A percentile compares a stretch with the other conserved stretches of the same genome.
These are phyloP conservation scores for Drosophila melanica DNA, from an alignment of 1,140 invertebrate genomes.

Conservation along the genomic window DNA sequence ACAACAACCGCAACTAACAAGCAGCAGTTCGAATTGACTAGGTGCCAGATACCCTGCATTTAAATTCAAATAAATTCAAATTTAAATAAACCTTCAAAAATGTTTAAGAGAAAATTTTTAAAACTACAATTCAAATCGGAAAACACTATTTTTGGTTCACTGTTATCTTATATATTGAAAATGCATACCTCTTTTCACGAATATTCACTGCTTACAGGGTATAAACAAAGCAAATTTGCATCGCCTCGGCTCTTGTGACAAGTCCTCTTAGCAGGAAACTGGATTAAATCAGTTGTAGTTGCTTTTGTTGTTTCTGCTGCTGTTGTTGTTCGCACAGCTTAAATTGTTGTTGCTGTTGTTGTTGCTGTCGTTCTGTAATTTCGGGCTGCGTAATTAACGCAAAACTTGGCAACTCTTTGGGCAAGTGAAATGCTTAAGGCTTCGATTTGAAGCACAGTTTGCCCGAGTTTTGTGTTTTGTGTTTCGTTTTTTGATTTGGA, in stretches of 20 bases:
- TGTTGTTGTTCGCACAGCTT: not conserved
- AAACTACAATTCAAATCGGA: no score
- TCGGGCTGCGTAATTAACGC: conserved; percentile 34
- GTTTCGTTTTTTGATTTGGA: conserved; percentile 11
- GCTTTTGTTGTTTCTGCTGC: not conserved
- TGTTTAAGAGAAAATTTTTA: no score
- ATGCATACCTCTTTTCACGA: not conserved
- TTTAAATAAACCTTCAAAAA: no score
- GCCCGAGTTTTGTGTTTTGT: conserved; percentile 27
- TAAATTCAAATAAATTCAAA: no score
- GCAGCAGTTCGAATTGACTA: no score
- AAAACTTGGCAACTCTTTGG: conserved; percentile 33
- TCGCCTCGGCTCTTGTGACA: conserved; percentile 11
- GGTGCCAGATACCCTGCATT: no score
- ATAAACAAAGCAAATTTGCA: conserved; percentile 2
- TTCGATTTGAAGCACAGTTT: conserved; percentile 47
- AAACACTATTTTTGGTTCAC: no score
- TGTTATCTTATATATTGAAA: not conserved
- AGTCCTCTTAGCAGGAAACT: not conserved
- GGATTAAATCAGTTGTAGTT: not conserved
- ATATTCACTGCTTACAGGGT: not conserved
- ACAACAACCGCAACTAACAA: no score
- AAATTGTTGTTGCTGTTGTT: not conserved
- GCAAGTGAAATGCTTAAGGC: conserved; percentile 2
- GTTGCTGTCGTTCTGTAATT: not conserved